phyloP scores from a whole-genome alignment of 2,888 invertebrate genomes.

The Camptogramma bilineatum region DNA sequence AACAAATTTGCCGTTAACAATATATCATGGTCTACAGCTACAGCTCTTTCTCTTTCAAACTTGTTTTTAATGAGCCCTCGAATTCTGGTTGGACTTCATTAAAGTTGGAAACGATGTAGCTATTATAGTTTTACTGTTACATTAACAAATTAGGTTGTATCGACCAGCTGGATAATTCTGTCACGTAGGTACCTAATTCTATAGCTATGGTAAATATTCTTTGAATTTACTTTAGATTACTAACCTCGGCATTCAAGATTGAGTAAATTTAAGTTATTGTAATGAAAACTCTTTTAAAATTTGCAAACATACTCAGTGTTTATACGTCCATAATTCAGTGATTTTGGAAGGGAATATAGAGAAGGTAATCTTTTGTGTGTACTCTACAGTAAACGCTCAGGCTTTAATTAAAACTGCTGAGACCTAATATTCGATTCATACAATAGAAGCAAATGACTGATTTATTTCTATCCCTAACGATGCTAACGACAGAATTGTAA shows the following conservation, averaged over 20 bases:
- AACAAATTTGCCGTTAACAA: slow-evolving; percentile 37
- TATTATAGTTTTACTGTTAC: neutral
- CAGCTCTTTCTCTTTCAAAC: slow-evolving; percentile 30
- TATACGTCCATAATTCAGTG: no score
- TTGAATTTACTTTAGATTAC: no score
- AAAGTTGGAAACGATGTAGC: slow-evolving; percentile 28
- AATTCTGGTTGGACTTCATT: slow-evolving; percentile 57
- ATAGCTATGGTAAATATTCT: neutral
- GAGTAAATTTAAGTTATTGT: no score
- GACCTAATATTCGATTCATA: no score
- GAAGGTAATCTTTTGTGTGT: no score
- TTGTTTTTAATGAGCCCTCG: slow-evolving; percentile 53
- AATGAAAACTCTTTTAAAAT: no score
- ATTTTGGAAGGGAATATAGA: no score
- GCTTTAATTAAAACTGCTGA: no score
- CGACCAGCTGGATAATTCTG: neutral
- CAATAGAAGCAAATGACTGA: neutral
- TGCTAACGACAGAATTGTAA: slow-evolving; percentile 40
- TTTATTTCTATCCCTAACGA: slow-evolving; percentile 37
- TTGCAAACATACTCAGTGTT: no score
- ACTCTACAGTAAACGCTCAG: no score
- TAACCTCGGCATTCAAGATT: no score
- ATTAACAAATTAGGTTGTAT: neutral
- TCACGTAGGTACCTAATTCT: neutral
- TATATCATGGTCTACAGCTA: slow-evolving; percentile 34